Evolutionary conservation across 2,888 invertebrate species (phyloP).

Genomic region (Synanthedon andrenaeformis): DNA sequence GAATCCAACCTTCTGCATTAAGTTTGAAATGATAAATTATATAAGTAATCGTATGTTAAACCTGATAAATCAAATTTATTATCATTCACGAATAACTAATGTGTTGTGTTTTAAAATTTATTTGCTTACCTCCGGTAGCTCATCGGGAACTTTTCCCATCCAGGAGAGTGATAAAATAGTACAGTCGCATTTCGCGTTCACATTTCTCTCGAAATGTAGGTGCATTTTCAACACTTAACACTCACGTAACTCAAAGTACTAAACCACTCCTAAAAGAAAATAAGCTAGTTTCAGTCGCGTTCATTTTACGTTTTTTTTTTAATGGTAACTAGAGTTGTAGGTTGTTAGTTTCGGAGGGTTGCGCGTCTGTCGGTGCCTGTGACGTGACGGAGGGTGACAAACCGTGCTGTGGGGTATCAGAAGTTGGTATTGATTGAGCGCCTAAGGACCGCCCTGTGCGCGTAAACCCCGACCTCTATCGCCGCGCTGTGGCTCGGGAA

Average conservation of each 20-base stretch:
- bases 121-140: conserved; percentile 86
- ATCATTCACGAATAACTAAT: too few relatives aligned
- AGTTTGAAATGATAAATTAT: too few relatives aligned
- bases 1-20: too few relatives aligned
- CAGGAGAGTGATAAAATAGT: conserved; percentile 94
- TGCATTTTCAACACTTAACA: conserved; percentile 76
- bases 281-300: neutral
- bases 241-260: conserved; percentile 4
- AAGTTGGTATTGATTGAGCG: conserved; percentile 60
- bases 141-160: conserved; percentile 99
- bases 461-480: conserved; percentile 14
- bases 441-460: conserved; percentile 5
- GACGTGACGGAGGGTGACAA: conserved; percentile 54
- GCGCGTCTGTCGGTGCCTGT: conserved; percentile 11
- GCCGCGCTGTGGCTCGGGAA: conserved; percentile 38
- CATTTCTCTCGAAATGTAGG: conserved; percentile 94
- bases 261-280: conserved; percentile 12
- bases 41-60: too few relatives aligned
- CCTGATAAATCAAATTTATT: too few relatives aligned
- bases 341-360: conserved; percentile 1
- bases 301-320: conserved; percentile 25
- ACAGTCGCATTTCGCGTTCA: conserved; percentile 95
- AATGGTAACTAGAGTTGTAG: conserved; percentile 5
- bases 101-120: too few relatives aligned
- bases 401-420: conserved; percentile 13